Evolutionary conservation across 37 sponge, comb jelly and placozoan species (phyloP).

Genomic region (Oscarella lobularis): DNA sequence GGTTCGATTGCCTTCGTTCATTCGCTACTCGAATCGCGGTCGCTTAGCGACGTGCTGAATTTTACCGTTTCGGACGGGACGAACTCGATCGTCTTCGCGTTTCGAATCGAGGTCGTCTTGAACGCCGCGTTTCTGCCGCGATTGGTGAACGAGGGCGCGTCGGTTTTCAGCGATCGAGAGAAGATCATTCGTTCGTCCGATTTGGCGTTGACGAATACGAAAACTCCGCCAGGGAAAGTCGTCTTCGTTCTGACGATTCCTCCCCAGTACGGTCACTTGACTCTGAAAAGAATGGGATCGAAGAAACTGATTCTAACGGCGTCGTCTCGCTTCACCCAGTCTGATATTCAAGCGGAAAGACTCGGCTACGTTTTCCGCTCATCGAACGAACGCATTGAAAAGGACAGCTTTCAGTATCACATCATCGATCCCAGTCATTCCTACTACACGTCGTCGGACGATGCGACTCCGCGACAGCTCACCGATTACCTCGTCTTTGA

Average conservation of each 20-base stretch:
- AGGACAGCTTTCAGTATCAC: neutral
- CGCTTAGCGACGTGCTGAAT: too few relatives aligned
- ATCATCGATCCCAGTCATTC: neutral
- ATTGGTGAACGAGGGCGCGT: neutral
- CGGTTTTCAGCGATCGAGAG: neutral
- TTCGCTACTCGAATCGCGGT: neutral
- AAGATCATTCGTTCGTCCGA: neutral
- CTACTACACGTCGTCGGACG: too few relatives aligned
- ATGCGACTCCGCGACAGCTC: too few relatives aligned
- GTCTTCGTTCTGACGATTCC: neutral
- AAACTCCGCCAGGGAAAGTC: neutral
- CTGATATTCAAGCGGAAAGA: too few relatives aligned
- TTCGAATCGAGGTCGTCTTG: neutral
- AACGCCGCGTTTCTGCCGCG: neutral
- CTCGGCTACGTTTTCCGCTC: neutral
- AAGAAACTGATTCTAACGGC: too few relatives aligned
- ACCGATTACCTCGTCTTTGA: too few relatives aligned
- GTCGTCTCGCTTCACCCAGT: too few relatives aligned
- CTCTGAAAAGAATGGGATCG: too few relatives aligned
- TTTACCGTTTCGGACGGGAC: neutral
- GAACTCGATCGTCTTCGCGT: neutral
- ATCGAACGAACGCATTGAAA: neutral
- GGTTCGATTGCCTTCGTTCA: neutral
- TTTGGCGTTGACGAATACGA: neutral
- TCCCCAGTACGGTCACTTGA: neutral